Evolutionary conservation across 37 sponge, comb jelly and placozoan species (phyloP).

Genomic region (Beroe forskalii): DNA sequence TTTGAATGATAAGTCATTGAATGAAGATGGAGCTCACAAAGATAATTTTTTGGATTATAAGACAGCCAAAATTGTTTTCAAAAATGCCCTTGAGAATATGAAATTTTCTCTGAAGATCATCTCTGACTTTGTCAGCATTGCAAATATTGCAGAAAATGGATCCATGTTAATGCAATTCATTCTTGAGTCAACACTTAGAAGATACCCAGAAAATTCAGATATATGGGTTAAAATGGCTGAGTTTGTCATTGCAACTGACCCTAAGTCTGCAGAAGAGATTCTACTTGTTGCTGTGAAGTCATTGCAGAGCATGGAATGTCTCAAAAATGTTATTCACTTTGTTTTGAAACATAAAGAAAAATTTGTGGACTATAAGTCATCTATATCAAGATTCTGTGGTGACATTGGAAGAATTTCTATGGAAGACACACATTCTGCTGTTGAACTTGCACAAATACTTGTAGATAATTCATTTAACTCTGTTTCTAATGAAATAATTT

Average conservation of each 20-base stretch:
- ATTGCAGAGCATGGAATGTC: not conserved
- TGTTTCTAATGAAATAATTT: not conserved
- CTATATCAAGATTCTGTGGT: not conserved
- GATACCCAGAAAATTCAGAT: not conserved
- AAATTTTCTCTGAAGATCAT: not conserved
- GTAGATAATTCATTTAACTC: not conserved
- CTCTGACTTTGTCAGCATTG: not conserved
- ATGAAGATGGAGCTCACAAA: not conserved
- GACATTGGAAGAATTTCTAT: not conserved
- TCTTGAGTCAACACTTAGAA: not conserved
- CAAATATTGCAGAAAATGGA: not conserved
- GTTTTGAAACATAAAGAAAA: not conserved
- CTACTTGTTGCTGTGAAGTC: not conserved
- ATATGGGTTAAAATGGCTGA: not conserved
- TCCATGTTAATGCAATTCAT: not conserved
- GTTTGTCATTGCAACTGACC: not conserved
- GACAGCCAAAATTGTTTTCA: constrained; percentile 43
- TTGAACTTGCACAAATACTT: not conserved
- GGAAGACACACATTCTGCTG: not conserved
- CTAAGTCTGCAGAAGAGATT: not conserved
- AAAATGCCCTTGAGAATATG: constrained; percentile 17
- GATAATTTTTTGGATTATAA: constrained; percentile 27
- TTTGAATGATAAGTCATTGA: not conserved
- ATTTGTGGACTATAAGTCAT: not conserved
- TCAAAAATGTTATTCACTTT: not conserved